phyloP scores from a whole-genome alignment of 2,888 invertebrate genomes.

The Microctonus brassicae region DNA sequence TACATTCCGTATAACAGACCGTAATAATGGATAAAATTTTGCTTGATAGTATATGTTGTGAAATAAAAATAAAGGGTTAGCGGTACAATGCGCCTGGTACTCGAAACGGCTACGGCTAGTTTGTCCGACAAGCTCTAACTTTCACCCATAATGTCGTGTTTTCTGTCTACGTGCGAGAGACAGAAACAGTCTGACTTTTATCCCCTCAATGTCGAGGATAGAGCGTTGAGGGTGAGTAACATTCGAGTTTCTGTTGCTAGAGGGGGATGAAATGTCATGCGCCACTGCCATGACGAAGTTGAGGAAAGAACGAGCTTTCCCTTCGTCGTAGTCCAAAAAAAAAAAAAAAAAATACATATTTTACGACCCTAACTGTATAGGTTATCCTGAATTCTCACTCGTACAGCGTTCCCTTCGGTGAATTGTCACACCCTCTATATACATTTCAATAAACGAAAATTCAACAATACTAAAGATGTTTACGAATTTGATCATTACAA shows the following conservation, averaged over 20 bases:
- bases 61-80: conserved; percentile 11
- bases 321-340: no score
- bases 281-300: no score
- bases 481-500: not conserved
- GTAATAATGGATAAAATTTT: not conserved
- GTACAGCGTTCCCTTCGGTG: no score
- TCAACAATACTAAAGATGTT: not conserved
- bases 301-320: no score
- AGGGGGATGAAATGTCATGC: no score
- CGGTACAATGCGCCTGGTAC: conserved; percentile 13
- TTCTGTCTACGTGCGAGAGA: conserved; percentile 51
- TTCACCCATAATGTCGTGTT: conserved; percentile 53
- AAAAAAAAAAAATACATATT: no score
- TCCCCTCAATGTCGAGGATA: not conserved
- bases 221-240: no score
- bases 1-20: not conserved
- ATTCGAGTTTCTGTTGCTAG: no score
- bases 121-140: conserved; percentile 54
- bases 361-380: not conserved
- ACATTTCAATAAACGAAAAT: not conserved
- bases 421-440: not conserved
- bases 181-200: conserved; percentile 35
- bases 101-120: conserved; percentile 42
- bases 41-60: not conserved
- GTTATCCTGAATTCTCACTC: not conserved